These are phyloP conservation scores for Drosophila serrata DNA, from an alignment of 1,140 invertebrate species.

Conservation along the genomic window DNA sequence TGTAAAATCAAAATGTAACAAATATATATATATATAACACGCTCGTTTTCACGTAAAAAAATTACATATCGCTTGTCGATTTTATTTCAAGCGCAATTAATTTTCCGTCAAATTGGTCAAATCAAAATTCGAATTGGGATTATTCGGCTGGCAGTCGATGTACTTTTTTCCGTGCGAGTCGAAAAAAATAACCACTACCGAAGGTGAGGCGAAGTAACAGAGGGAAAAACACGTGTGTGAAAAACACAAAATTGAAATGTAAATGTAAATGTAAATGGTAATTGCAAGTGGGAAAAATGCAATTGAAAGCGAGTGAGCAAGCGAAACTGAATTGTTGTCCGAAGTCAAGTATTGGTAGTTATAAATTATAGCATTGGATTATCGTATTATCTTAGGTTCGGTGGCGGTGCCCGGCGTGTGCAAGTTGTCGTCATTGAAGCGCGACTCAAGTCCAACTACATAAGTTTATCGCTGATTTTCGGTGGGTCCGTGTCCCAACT, in stretches of 20 bases:
- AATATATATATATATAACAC: slow-evolving; percentile 47
- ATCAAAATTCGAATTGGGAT: slow-evolving; percentile 30
- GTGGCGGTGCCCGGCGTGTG: slow-evolving; percentile 60
- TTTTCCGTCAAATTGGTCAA: slow-evolving; percentile 73
- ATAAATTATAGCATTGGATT: slow-evolving; percentile 8
- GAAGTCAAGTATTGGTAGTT: slow-evolving; percentile 30
- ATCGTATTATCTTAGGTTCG: slow-evolving; percentile 44
- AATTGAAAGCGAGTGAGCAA: slow-evolving; percentile 18
- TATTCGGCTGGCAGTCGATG: slow-evolving; percentile 53
- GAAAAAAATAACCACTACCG: slow-evolving; percentile 71
- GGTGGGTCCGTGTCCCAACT: slow-evolving; percentile 61
- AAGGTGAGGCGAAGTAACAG: slow-evolving; percentile 43
- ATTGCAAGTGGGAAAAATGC: background rate
- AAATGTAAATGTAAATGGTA: slow-evolving; percentile 2
- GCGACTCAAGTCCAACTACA: slow-evolving; percentile 48
- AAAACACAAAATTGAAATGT: slow-evolving; percentile 42
- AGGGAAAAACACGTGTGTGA: slow-evolving; percentile 62
- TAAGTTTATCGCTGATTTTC: background rate
- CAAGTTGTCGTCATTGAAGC: slow-evolving; percentile 71
- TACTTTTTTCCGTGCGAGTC: slow-evolving; percentile 52
- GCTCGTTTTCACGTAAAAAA: slow-evolving; percentile 64
- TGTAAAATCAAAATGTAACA: slow-evolving; percentile 62
- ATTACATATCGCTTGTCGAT: slow-evolving; percentile 29
- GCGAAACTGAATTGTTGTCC: slow-evolving; percentile 53
- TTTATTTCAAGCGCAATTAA: slow-evolving; percentile 62